Percentiles rank a stretch among this genome's conserved stretches.
phyloP scores from a whole-genome alignment of 2,888 invertebrate species.

The Catonia carolina region DNA sequence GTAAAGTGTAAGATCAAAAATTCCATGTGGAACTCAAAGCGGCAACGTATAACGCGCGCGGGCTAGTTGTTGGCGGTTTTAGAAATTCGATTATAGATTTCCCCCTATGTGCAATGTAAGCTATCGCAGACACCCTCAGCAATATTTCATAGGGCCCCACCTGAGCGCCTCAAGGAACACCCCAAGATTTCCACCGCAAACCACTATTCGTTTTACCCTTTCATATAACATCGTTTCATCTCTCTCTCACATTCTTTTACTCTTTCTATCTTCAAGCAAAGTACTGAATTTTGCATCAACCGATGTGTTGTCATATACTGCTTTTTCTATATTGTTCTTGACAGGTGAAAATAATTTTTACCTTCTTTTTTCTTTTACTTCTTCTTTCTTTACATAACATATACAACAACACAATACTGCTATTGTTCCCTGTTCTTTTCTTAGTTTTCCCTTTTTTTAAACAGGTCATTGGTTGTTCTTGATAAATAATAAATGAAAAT shows the following conservation, averaged over 20 bases:
- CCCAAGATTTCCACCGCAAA: background rate
- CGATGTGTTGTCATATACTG: no score
- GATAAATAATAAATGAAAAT: no score
- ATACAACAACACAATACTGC: no score
- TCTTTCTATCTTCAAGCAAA: background rate
- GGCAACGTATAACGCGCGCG: background rate
- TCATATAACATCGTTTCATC: background rate
- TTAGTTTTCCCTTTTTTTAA: no score
- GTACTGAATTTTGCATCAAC: no score
- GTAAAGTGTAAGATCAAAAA: no score
- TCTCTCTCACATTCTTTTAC: background rate
- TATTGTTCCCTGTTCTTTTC: no score
- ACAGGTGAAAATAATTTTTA: no score
- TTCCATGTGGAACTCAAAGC: background rate
- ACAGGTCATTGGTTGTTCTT: no score
- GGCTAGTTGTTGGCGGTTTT: constrained; percentile 13
- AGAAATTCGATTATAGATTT: constrained; percentile 18
- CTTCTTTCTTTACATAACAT: no score
- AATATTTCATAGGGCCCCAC: constrained; percentile 17
- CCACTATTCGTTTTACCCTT: background rate
- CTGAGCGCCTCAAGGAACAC: background rate
- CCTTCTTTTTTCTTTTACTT: no score
- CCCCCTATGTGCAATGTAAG: constrained; percentile 15
- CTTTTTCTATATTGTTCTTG: no score
- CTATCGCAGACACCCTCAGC: constrained; percentile 17